Conservation (phyloP, 2,888 invertebrate species). For the Parochlus steinenii region DNA sequence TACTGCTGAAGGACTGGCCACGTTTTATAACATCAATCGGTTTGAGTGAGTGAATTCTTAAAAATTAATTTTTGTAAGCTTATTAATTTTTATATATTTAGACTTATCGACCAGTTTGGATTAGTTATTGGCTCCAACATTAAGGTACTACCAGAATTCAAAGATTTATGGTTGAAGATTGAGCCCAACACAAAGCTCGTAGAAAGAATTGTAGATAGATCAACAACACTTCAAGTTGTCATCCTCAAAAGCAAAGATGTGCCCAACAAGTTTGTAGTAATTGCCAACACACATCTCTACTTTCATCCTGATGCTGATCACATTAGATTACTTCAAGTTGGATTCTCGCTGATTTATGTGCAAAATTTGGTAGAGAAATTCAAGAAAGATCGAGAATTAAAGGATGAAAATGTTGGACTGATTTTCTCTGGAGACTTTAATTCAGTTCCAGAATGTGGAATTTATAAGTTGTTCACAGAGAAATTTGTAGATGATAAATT, state of each 20-base stretch:
- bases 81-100: conserved; percentile 20
- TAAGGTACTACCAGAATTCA: conserved; percentile 34
- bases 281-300: conserved; percentile 85
- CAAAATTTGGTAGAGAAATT: conserved; percentile 30
- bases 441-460: conserved; percentile 66
- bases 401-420: conserved; percentile 37
- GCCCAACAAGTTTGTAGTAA: conserved; percentile 36
- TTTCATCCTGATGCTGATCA: conserved; percentile 86
- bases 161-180: conserved; percentile 42
- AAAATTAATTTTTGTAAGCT: conserved; percentile 9
- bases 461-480: conserved; percentile 60
- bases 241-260: conserved; percentile 14
- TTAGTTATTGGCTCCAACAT: conserved; percentile 43
- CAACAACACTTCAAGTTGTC: conserved; percentile 46
- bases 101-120: conserved; percentile 34
- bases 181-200: conserved; percentile 37
- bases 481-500: conserved; percentile 45
- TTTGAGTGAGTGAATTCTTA: conserved; percentile 37
- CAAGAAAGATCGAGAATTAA: conserved; percentile 24
- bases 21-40: conserved; percentile 52
- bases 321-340: conserved; percentile 71
- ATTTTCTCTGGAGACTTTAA: conserved; percentile 90
- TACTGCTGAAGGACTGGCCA: conserved; percentile 62
- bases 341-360: conserved; percentile 52
- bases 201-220: conserved; percentile 41